Evolutionary conservation across 2,113 vertebrate species (phyloP), one percentile per base, ranked within the genome.

Genomic region (Tricholaema leucomelas): DNA sequence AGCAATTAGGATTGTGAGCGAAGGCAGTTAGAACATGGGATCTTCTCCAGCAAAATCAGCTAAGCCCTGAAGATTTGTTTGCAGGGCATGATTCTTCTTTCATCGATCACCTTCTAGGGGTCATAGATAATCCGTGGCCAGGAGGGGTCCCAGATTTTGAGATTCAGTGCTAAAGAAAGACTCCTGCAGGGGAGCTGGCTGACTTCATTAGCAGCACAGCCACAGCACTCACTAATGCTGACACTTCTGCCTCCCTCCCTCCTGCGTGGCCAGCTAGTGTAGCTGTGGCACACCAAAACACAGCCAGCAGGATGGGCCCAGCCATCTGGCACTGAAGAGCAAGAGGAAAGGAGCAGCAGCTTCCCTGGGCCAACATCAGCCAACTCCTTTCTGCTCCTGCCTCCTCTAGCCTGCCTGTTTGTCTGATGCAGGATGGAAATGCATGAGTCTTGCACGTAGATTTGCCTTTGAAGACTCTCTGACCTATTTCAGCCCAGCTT

Each of bases 261-360:
- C 36, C 75, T 78, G 73, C 25, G 18, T 2, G 10, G 63, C 58
- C 46, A 58, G 65, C 61, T 31, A 8, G 44, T 50, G 67, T 56
- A 21, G 4, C 81, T 77, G 77, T 15, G 70, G 38, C 50, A 24
- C 10, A 65, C 70, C 65, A 31, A 92, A 91, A 76, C 33, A 50
- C 67, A 71, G 73, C n/a, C 40, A 50, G n/a, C 48, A 28, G 88
- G 66, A 54, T 10, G 28, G 83, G n/a, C 38, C 60, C 5, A 15
- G 74, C 91, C 83, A 79, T 91, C 91, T 95, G 92, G 71, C 10
- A 19, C 81, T 78, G 64, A 30, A 25, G 65, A 87, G 66, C 44
- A 21, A 69, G 44, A 84, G 72, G 40, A 82, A 76, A 87, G 35
- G 76, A 93, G 56, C 63, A 77, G 63, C 46, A 77, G 16, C n/a